Evolutionary conservation across 2,113 vertebrate species (phyloP).

Genomic region (Perca fluviatilis): DNA sequence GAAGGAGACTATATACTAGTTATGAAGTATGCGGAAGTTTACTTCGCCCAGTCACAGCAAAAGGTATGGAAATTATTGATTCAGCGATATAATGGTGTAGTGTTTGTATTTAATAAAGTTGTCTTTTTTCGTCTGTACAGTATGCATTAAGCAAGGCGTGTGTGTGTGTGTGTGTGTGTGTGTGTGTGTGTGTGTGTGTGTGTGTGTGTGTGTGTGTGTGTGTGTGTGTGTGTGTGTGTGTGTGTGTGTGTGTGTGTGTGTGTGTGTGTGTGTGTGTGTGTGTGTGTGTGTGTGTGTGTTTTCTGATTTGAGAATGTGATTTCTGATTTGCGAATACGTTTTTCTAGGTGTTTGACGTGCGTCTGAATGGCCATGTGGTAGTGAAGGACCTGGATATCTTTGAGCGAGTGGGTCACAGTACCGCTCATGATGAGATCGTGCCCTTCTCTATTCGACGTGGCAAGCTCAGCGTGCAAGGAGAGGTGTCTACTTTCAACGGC

Average conservation of each 20-base stretch:
- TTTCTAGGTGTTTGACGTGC: conserved; percentile 95
- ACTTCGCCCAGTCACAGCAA: conserved; percentile 98
- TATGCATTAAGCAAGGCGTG: neutral
- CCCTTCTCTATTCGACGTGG: conserved; percentile 94
- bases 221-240: no score
- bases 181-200: no score
- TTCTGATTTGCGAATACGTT: neutral
- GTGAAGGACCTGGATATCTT: conserved; percentile 99
- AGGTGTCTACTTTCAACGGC: conserved; percentile 97
- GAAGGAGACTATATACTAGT: conserved; percentile 98
- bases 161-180: neutral
- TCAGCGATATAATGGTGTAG: neutral
- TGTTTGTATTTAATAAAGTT: neutral
- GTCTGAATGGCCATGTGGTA: conserved; percentile 94
- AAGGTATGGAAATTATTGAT: conserved; percentile 85
- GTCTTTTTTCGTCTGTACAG: neutral
- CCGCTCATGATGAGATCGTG: conserved; percentile 96
- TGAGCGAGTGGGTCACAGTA: conserved; percentile 97
- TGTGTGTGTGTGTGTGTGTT: neutral
- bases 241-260: neutral
- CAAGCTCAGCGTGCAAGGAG: conserved; percentile 95
- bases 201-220: no score
- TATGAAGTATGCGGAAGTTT: conserved; percentile 97
- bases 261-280: neutral
- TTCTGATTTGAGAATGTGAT: neutral